phyloP scores from a whole-genome alignment of 1,140 invertebrate genomes.

The Drosophila erecta region DNA sequence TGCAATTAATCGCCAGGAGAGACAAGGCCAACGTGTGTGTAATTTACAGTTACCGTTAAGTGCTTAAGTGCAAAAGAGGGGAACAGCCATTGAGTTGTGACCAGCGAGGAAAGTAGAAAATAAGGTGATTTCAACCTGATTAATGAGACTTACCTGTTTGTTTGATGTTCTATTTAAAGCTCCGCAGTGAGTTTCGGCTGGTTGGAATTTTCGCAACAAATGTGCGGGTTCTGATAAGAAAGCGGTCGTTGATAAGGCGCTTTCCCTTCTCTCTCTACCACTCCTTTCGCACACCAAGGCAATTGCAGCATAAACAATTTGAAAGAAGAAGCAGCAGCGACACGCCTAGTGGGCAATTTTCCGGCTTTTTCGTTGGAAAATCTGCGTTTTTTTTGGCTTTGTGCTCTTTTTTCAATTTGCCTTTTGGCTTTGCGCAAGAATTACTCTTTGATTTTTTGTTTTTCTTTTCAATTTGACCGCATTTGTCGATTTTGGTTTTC shows the following conservation, averaged over 20 bases:
- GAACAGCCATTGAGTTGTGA: slow-evolving; percentile 67
- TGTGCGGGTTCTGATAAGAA: slow-evolving; percentile 47
- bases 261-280: slow-evolving; percentile 10
- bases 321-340: slow-evolving; percentile 46
- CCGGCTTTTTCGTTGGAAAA: slow-evolving; percentile 68
- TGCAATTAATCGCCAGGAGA: slow-evolving; percentile 41
- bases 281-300: background rate
- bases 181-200: slow-evolving; percentile 17
- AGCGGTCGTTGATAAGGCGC: slow-evolving; percentile 38
- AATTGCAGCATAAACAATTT: slow-evolving; percentile 60
- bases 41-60: slow-evolving; percentile 58
- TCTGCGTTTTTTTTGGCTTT: slow-evolving; percentile 59
- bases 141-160: slow-evolving; percentile 33
- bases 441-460: slow-evolving; percentile 61
- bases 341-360: slow-evolving; percentile 72
- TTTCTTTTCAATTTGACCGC: slow-evolving; percentile 79
- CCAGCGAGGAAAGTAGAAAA: slow-evolving; percentile 36
- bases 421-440: slow-evolving; percentile 49
- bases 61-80: slow-evolving; percentile 48
- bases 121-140: background rate
- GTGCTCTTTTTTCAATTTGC: slow-evolving; percentile 42
- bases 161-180: slow-evolving; percentile 23
- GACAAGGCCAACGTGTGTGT: slow-evolving; percentile 52
- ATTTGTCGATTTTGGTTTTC: slow-evolving; percentile 76
- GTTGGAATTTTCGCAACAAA: slow-evolving; percentile 36